Base-by-base conservation (phyloP, 2,888 invertebrate species). In the Aleiodes leptofemur region DNA sequence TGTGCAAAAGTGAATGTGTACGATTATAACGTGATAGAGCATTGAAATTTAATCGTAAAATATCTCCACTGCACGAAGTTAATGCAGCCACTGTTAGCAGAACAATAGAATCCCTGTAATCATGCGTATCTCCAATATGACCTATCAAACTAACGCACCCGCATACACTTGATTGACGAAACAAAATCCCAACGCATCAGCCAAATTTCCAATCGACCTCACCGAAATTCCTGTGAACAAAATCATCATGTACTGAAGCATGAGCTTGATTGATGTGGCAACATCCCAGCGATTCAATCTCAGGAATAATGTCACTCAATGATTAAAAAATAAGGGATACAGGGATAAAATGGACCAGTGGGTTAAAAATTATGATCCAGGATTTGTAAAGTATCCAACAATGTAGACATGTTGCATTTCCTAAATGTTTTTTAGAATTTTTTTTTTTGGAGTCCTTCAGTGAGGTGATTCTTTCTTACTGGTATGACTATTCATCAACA, bases 101-200 rank as follows among this genome's bases (percentile, higher is more conserved):
- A 59, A 74, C 72, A 77, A 80, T 80, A 70, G 72, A 78, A 76
- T 77, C 73, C 71, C 61, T 77, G 77, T 78, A 76, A 78, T 80
- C 78, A 77, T 77, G 78, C 77, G 76, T 78, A 76, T 78, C 66
- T 69, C 74, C 69, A 74, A 71, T 77, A 77, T 74, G 73, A 76
- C 71, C 77, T 50, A 68, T 73, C 64, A 57, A 69, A 34, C 69
- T 43, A 55, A 61, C 57, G 56, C 74, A 72, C 29, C 73, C 73
- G 72, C 38, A 23, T 16, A 64, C 9, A 43, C 43, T 64, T 64
- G 64, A 64, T 23, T 64, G 16, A 14, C 59, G 55, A 55, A 43
- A 64, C 64, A 66, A 59, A 38, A 57, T 14, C 72, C 51, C 38
- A 43, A 14, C 64, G 23, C 64, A 64, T 48, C 48, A 48, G 8